Base-by-base conservation (phyloP, 2,888 invertebrate genomes). In the Andrena hattorfiana region DNA sequence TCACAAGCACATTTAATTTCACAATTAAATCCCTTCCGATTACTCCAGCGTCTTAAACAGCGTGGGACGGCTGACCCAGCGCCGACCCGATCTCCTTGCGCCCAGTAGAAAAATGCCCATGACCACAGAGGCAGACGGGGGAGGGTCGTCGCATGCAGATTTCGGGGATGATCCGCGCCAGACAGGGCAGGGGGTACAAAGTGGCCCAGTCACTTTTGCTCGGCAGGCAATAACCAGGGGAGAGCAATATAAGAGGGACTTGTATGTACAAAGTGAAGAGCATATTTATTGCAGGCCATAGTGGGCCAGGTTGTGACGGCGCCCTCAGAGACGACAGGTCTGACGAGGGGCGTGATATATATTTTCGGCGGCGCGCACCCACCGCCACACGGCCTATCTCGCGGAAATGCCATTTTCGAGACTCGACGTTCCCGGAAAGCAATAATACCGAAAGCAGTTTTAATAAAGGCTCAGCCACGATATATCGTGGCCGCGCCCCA, bases 391-490 rank as follows among this genome's bases (percentile, higher is more conserved):
- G 79, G 87, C 89, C 89, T 89, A 90, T 89, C 90, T 89, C 80
- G 87, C 87, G 87, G 82, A 90, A 90, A 90, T 85, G 90, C 83
- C 85, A 88, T 90, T 91, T 90, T 90, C 87, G 89, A 87, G 89
- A 84, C 89, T 83, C 87, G 86, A 87, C 90, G 89, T 86, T 87
- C 85, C 83, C 88, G 89, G 87, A 90, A 90, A 91, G 91, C 90
- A 91, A 91, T 91, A 91, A 91, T 90, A 89, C 89, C 88, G 87
- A 90, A 90, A 91, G 89, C 87, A 89, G 88, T 91, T 91, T 91
- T 91, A 91, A 91, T 91, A 91, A 91, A 91, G 88, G 90, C 86
- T 90, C 87, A 84, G 85, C 78, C 85, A 87, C 89, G 85, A 90
- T 91, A 91, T 90, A 90, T 91, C 89, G 89, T 76, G 77, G 81